These are phyloP conservation scores for Myzus persicae DNA, from an alignment of 1,140 invertebrate species.

Conservation along the genomic window DNA sequence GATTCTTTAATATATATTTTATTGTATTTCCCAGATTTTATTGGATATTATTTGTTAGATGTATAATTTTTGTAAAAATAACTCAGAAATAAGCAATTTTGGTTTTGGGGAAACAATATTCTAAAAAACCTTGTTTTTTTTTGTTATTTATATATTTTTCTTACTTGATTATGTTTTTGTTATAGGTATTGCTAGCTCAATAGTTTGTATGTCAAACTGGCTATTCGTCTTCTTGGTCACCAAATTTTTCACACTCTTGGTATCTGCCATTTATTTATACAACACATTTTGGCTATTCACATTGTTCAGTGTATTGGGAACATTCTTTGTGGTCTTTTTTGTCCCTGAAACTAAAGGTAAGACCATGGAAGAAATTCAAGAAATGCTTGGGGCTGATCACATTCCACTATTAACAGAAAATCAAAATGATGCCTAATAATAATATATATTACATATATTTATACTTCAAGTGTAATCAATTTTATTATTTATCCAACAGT, in stretches of 20 bases:
- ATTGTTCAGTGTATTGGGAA: conserved; percentile 73
- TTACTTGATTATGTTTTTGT: conserved; percentile 63
- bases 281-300: conserved; percentile 84
- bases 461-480: background rate
- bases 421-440: background rate
- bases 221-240: conserved; percentile 82
- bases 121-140: background rate
- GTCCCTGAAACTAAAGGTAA: conserved; percentile 93
- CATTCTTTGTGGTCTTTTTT: conserved; percentile 78
- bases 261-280: conserved; percentile 68
- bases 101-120: background rate
- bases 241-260: conserved; percentile 75
- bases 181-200: conserved; percentile 68
- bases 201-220: conserved; percentile 82
- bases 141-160: background rate
- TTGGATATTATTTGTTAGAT: no score
- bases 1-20: background rate
- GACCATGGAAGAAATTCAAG: conserved; percentile 82
- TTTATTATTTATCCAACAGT: background rate
- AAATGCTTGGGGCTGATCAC: conserved; percentile 66
- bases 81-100: background rate
- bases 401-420: background rate
- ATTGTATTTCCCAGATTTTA: background rate
- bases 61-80: background rate
- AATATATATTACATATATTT: background rate